Evolutionary conservation across 2,888 invertebrate species (phyloP).

Genomic region (Cryptosula pallasiana): DNA sequence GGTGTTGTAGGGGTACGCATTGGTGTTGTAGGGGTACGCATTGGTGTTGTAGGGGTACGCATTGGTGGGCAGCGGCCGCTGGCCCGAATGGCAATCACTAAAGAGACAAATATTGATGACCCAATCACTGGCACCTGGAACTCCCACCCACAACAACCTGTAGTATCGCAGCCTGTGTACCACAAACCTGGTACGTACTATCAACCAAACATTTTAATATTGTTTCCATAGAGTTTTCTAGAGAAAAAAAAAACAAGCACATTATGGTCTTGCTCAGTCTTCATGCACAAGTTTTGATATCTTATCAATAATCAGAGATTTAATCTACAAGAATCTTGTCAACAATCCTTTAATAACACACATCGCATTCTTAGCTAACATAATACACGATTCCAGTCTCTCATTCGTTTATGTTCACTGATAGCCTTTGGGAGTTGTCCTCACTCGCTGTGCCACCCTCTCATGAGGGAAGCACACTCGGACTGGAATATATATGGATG

Average conservation of each 20-base stretch:
- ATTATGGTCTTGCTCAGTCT: no score
- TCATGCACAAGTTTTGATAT: no score
- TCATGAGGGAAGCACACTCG: slow-evolving; percentile 8
- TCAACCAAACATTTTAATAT: no score
- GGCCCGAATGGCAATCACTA: not conserved
- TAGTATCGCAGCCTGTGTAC: not conserved
- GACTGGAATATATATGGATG: slow-evolving; percentile 7
- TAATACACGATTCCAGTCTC: no score
- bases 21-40: no score
- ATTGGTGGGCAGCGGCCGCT: not conserved
- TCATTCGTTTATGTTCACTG: not conserved
- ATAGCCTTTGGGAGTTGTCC: not conserved
- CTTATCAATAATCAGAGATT: no score
- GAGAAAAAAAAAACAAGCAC: no score
- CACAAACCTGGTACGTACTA: not conserved
- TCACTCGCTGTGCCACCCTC: not conserved
- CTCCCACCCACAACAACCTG: not conserved
- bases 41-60: not conserved
- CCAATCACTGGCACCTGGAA: not conserved
- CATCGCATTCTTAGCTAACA: no score
- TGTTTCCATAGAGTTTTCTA: no score
- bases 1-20: no score
- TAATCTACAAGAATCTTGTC: no score
- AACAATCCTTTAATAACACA: no score
- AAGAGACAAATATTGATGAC: slow-evolving; percentile 20